phyloP scores from a whole-genome alignment of 2,888 invertebrate genomes.

The Scaptomyza tumidula region DNA sequence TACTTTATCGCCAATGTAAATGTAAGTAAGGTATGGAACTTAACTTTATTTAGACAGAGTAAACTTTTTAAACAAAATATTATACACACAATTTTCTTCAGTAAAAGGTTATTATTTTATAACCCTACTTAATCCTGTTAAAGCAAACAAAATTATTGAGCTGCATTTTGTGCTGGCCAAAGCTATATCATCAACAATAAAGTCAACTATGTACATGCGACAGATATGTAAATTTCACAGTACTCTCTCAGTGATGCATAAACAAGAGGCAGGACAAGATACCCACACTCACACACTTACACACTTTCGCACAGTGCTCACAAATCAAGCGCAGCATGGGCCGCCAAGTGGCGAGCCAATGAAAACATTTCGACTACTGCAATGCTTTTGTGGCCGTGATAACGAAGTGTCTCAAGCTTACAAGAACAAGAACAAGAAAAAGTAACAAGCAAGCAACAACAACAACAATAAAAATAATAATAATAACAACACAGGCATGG shows the following conservation, averaged over 20 bases:
- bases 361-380: conserved; percentile 46
- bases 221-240: not conserved
- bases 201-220: not conserved
- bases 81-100: too few relatives aligned
- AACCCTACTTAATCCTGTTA: too few relatives aligned
- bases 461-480: conserved; percentile 20
- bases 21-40: too few relatives aligned
- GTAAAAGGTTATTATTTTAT: too few relatives aligned
- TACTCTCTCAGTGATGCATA: conserved; percentile 16
- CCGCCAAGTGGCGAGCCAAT: conserved; percentile 43
- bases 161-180: not conserved
- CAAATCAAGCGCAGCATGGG: conserved; percentile 64
- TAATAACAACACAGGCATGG: conserved; percentile 20
- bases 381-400: conserved; percentile 50
- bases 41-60: too few relatives aligned
- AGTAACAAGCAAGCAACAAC: conserved; percentile 5
- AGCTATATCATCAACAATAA: not conserved
- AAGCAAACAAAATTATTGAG: not conserved
- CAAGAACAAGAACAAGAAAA: conserved; percentile 1
- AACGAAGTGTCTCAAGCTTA: conserved; percentile 59
- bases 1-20: too few relatives aligned
- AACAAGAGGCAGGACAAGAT: conserved; percentile 37
- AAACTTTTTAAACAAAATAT: too few relatives aligned
- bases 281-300: not conserved
- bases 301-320: conserved; percentile 41